Conservation (phyloP, 2,797 vertebrate species). For the Muscicapa comitata region DNA sequence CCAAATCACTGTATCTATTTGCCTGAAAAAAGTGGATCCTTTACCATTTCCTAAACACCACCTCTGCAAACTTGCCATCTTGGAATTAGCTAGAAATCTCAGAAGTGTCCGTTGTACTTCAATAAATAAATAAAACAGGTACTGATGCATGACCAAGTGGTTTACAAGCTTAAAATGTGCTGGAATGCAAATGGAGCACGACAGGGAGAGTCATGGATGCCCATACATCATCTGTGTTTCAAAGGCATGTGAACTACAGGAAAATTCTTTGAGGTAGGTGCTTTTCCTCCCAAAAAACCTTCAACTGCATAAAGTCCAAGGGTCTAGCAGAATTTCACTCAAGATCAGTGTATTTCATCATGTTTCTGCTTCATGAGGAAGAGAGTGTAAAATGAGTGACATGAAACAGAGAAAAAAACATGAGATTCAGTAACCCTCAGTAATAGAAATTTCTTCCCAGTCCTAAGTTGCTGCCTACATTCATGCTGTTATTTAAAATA, state of each 20-base stretch:
- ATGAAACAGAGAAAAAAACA: not conserved
- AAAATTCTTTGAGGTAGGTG: not conserved
- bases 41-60: not conserved
- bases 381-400: not conserved
- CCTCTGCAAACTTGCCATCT: not conserved
- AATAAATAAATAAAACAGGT: not conserved
- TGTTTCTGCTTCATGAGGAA: not conserved
- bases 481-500: not conserved
- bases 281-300: not conserved
- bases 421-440: not conserved
- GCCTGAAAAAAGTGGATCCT: not conserved
- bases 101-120: not conserved
- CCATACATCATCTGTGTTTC: not conserved
- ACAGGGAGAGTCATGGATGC: not conserved
- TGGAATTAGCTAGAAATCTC: not conserved
- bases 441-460: not conserved
- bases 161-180: not conserved
- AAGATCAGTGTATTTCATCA: not conserved
- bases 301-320: not conserved
- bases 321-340: not conserved
- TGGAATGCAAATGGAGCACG: not conserved
- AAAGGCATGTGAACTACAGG: fast-evolving
- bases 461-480: not conserved
- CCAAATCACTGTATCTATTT: not conserved
- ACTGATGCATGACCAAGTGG: not conserved